Evolutionary conservation across 2,888 invertebrate genomes (phyloP), one percentile per base, ranked within the genome.

Genomic region (Apamea sordens): DNA sequence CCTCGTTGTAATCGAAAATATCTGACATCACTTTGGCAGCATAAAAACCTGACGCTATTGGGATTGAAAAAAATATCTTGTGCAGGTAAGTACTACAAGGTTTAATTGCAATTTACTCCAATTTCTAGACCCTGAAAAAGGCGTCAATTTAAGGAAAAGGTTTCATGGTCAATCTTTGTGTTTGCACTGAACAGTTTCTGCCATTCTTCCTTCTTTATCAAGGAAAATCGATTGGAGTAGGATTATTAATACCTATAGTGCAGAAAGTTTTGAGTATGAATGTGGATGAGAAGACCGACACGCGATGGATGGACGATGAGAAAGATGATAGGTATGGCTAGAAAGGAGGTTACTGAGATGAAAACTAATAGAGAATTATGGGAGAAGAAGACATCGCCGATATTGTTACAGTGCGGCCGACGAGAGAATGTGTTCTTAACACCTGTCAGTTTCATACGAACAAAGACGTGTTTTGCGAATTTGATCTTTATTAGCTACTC

Each of bases 81-180:
- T 53, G 24, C 8, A 59, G 6, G 1, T 28, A 32, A 0, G 6
- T 7, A 47, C 32, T 3, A 24, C 70, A 78, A 82, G 87, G 72
- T 69, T 80, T 56, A 15, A n/a, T 59, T 41, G 53, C 15, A n/a
- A 65, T 71, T 78, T 7, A 63, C 32, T 56, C 65, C 73, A 28
- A 73, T 76, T 70, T 70, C 2, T 32, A 82, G 50, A 73, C 79
- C 73, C 41, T 82, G 77, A 76, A 69, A 36, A 78, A 70, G 11
- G 61, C 13, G 21, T 64, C 47, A 56, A 44, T 73, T 69, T 73
- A 73, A 85, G 76, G 82, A 79, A 88, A 87, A 72, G 3, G n/a
- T 47, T 63, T 80, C 86, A 87, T 50, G 88, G 88, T 65, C 76
- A 47, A 28, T 69, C 15, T 41, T 76, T 86, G 75, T 64, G 71